Percentiles rank a stretch among this genome's conserved stretches.
Evolutionary conservation across 2,797 vertebrate genomes (phyloP).

Genomic region (Martes flavigula): DNA sequence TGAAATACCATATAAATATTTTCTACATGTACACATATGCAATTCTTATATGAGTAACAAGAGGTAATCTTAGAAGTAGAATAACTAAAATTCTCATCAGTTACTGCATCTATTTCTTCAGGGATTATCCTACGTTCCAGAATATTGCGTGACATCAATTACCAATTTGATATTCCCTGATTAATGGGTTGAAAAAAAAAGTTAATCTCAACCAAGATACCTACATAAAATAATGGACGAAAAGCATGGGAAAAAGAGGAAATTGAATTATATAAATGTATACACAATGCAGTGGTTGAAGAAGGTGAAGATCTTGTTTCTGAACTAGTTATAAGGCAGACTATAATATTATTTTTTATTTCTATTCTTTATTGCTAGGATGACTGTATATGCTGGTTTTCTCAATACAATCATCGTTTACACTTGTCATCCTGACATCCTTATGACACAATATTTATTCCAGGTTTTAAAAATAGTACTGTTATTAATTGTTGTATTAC

Average conservation of each 20-base stretch:
- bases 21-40: neutral
- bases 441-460: neutral
- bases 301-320: neutral
- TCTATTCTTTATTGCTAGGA: neutral
- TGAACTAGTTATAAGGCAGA: neutral
- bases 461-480: neutral
- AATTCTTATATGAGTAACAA: neutral
- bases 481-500: neutral
- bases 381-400: neutral
- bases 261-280: neutral
- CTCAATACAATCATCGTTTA: neutral
- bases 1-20: neutral
- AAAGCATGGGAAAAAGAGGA: neutral
- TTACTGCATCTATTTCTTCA: neutral
- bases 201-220: neutral
- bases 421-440: neutral
- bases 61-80: neutral
- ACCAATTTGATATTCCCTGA: neutral
- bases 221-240: neutral
- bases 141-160: neutral
- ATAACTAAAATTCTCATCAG: neutral
- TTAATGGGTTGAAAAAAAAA: neutral
- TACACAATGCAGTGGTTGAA: neutral
- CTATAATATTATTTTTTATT: neutral
- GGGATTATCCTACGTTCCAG: neutral